These are phyloP conservation scores for Pteria penguin DNA, from an alignment of 2,888 invertebrate genomes.

Conservation along the genomic window DNA sequence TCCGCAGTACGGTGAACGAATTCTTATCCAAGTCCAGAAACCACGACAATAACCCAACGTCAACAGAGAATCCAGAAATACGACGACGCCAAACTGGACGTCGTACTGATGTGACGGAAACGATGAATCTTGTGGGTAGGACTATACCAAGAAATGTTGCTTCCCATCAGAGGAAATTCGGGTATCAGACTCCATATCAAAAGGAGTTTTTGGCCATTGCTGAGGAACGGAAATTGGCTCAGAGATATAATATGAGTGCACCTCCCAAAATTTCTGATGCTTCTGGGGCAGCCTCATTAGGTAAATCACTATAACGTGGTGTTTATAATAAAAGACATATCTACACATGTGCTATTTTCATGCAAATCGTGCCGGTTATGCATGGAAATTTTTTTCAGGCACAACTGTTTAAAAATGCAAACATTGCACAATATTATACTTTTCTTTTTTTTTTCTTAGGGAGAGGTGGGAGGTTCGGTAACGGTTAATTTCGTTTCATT, in stretches of 20 bases:
- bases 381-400: too few relatives aligned
- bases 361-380: neutral
- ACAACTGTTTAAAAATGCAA: too few relatives aligned
- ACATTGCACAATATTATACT: too few relatives aligned
- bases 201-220: slow-evolving; percentile 8
- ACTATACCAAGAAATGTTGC: slow-evolving; percentile 7
- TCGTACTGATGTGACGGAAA: too few relatives aligned
- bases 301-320: neutral
- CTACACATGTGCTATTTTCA: neutral
- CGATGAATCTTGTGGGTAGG: neutral
- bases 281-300: neutral
- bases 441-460: too few relatives aligned
- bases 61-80: neutral
- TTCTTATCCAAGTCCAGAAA: neutral
- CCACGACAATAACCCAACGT: neutral
- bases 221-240: neutral
- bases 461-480: too few relatives aligned
- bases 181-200: neutral
- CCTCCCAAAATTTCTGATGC: neutral
- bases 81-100: neutral
- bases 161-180: slow-evolving; percentile 12
- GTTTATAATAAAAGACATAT: neutral
- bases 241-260: neutral
- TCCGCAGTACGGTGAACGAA: neutral
- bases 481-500: too few relatives aligned